These are phyloP conservation scores for Steinernema carpocapsae DNA, from an alignment of 2,888 invertebrate species.

Conservation along the genomic window DNA sequence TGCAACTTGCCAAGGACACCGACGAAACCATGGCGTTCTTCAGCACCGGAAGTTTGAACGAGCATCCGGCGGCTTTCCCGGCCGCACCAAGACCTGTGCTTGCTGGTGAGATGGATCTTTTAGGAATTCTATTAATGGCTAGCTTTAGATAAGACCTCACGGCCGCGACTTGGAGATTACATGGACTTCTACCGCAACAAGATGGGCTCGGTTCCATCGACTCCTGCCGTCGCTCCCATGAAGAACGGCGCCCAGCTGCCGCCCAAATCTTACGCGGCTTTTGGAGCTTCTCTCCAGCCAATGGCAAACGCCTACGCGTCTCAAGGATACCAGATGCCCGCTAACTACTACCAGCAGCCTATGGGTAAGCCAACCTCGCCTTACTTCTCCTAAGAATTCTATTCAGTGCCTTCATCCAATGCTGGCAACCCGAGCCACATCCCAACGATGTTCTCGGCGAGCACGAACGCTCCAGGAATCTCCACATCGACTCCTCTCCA, in stretches of 20 bases:
- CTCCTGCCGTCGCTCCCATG: too few species aligned
- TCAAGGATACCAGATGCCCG: not conserved
- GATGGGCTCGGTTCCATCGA: too few species aligned
- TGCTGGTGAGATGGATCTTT: not conserved
- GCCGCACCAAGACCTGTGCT: not conserved
- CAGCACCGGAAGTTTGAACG: conserved; percentile 26
- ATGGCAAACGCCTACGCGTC: not conserved
- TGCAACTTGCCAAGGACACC: conserved; percentile 45
- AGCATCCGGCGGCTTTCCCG: conserved; percentile 35
- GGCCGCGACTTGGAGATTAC: conserved; percentile 50
- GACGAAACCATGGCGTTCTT: conserved; percentile 49
- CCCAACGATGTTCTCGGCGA: conserved; percentile 37
- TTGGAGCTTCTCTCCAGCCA: conserved; percentile 49
- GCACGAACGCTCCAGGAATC: not conserved
- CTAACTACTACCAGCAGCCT: conserved; percentile 10
- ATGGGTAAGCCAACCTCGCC: not conserved
- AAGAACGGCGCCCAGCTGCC: too few species aligned
- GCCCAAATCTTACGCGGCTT: conserved; percentile 52
- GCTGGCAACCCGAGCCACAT: conserved; percentile 36
- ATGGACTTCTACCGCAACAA: conserved; percentile 53
- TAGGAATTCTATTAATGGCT: not conserved
- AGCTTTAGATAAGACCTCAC: not conserved
- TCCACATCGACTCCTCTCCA: conserved; percentile 52
- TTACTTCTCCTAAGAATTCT: too few species aligned
- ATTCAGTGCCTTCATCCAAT: not conserved